Conservation (phyloP, 1,140 invertebrate species). For the Apocrypta bakeri region DNA sequence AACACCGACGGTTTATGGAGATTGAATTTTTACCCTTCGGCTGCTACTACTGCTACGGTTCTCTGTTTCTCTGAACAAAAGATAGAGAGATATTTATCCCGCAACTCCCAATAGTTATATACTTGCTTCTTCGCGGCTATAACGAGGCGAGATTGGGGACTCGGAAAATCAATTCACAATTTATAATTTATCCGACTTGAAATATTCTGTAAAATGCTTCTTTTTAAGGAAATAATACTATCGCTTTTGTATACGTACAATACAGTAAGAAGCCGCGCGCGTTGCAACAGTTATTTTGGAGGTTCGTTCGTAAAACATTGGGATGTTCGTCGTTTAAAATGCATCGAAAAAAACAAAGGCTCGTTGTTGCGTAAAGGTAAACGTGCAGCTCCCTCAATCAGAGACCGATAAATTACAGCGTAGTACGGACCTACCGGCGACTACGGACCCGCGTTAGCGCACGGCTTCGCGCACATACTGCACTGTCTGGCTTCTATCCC, state of each 20-base stretch:
- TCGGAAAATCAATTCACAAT: too few species aligned
- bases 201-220: too few species aligned
- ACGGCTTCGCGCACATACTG: background rate
- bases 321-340: constrained; percentile 9
- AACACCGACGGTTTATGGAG: constrained; percentile 11
- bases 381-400: constrained; percentile 40
- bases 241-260: too few species aligned
- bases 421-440: constrained; percentile 30
- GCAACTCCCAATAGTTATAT: too few species aligned
- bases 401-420: constrained; percentile 45
- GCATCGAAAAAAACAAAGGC: background rate
- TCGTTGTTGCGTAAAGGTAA: constrained; percentile 42
- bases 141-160: too few species aligned
- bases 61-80: background rate
- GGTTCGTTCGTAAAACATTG: background rate
- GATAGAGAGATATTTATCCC: background rate
- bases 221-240: too few species aligned
- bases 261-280: too few species aligned
- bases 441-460: constrained; percentile 11
- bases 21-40: constrained; percentile 34
- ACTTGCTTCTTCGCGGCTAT: too few species aligned
- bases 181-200: too few species aligned
- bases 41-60: too few species aligned
- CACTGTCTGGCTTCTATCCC: background rate
- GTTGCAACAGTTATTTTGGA: background rate